Conservation (phyloP, 2,797 vertebrate species). For the Catharus ustulatus region DNA sequence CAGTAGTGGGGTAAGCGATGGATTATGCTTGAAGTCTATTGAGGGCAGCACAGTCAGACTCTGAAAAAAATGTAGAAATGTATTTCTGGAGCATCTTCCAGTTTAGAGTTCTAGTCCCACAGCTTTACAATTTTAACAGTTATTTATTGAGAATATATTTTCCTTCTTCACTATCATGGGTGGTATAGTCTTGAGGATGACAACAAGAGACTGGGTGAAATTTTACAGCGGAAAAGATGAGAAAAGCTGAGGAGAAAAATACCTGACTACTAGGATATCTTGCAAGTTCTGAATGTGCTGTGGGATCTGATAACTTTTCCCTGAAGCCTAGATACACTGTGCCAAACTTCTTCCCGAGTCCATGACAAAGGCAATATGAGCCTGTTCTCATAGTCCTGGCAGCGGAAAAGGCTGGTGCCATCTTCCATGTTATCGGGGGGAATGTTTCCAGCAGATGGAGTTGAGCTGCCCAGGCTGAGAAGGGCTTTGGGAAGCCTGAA, state of each 20-base stretch:
- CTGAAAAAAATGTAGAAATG: not conserved
- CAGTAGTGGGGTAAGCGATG: fast-evolving
- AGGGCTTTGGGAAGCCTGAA: not conserved
- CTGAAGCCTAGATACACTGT: not conserved
- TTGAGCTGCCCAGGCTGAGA: not conserved
- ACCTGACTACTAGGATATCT: not conserved
- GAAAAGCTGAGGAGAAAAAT: not conserved
- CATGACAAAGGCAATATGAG: fast-evolving
- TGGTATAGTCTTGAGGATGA: not conserved
- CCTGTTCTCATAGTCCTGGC: fast-evolving
- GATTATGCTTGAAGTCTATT: not conserved
- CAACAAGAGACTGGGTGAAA: not conserved
- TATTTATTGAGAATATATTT: not conserved
- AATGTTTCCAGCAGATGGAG: not conserved
- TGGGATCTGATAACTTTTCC: not conserved
- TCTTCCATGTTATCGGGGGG: not conserved
- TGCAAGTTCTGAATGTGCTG: not conserved
- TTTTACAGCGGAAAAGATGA: not conserved
- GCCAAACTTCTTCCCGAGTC: not conserved
- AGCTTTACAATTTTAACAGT: fast-evolving
- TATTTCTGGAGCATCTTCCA: not conserved
- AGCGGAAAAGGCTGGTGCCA: not conserved
- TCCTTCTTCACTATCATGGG: not conserved
- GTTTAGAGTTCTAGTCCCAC: not conserved
- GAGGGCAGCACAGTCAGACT: not conserved